phyloP scores from a whole-genome alignment of 2,888 invertebrate species.

The Agonum fuliginosum region DNA sequence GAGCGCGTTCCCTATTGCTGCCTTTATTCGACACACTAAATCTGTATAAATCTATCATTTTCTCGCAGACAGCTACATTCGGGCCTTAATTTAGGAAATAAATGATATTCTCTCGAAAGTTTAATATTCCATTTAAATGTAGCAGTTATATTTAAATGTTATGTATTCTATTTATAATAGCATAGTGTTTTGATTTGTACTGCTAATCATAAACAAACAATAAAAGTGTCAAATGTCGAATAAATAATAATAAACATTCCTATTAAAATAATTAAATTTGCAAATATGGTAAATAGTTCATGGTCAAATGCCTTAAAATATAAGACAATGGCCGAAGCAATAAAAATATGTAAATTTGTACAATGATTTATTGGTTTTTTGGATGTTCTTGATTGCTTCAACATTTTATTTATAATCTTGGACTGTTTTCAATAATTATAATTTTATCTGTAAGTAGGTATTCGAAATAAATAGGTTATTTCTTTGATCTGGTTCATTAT shows the following conservation, averaged over 20 bases:
- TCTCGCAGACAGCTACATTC: too few species aligned
- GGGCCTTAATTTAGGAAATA: too few species aligned
- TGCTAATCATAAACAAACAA: background rate
- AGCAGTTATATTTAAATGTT: background rate
- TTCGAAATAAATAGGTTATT: too few species aligned
- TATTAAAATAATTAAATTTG: slow-evolving; percentile 1
- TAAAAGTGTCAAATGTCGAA: slow-evolving; percentile 1
- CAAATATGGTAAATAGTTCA: slow-evolving; percentile 40
- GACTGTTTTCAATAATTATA: too few species aligned
- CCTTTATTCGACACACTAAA: too few species aligned
- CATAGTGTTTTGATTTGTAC: background rate
- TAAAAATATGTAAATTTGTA: slow-evolving; percentile 12
- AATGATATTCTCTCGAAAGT: too few species aligned
- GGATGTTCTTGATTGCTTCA: background rate
- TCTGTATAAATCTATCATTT: too few species aligned
- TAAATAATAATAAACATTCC: slow-evolving; percentile 11
- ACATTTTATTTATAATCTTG: too few species aligned
- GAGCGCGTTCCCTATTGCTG: too few species aligned
- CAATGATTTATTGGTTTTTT: background rate
- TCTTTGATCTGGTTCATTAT: too few species aligned
- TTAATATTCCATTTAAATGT: too few species aligned
- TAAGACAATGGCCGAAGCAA: slow-evolving; percentile 19
- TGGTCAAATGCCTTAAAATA: slow-evolving; percentile 3
- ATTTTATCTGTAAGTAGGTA: too few species aligned
- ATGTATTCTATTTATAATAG: background rate